Base-by-base conservation (phyloP, 35 echinoderm and acorn worm genomes). In the Eucidaris tribuloides region DNA sequence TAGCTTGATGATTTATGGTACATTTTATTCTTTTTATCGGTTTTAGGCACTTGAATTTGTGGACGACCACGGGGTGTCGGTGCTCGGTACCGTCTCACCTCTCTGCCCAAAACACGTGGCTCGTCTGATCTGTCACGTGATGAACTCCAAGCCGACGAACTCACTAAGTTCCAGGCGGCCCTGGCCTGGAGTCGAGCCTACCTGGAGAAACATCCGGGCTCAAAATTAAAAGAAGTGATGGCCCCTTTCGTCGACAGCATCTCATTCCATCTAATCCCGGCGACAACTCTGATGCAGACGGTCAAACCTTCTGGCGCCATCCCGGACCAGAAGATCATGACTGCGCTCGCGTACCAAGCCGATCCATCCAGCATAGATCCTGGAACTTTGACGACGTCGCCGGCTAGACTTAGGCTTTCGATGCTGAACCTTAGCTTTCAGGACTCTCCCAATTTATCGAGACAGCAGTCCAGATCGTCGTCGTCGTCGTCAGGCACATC, bases 251-350 rank as follows among this genome's bases (percentile, higher is more conserved):
- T 99, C 30, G 96, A 93, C 28, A 90, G 72, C 23, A 99, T 99
- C 14, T 77, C 96, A 15, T 99, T 93, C 40, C 96, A 99, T 77
- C 86, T 86, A 6, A 99, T 99, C 44, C 96, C 96, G 14, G 91
- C 96, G 22, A 77, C 86, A 17, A 63, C 87, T 2, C 84, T 99
- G 0, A 99, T 99, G 96, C 86, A 90, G 70, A 80, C 83, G 20
- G 96, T 99, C 20, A 63, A 80, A n/a, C 79, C 86, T 17, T 71
- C 87, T 31, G 85, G 80, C 18, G 70, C 81, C 15, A 87, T 99
- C 20, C 91, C 96, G 5, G 96, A 99, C 71, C 87, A 93, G 3
- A 90, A 93, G 55, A 99, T 99, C 29, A 90, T 99, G 96, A 93
- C 91, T 34, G 96, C 96, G 5, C 85, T 99, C 29, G 96, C 96